Percentiles rank a stretch among this genome's conserved stretches.
These are phyloP conservation scores for Oostethus manadensis DNA, from an alignment of 2,113 vertebrate genomes.

Conservation along the genomic window DNA sequence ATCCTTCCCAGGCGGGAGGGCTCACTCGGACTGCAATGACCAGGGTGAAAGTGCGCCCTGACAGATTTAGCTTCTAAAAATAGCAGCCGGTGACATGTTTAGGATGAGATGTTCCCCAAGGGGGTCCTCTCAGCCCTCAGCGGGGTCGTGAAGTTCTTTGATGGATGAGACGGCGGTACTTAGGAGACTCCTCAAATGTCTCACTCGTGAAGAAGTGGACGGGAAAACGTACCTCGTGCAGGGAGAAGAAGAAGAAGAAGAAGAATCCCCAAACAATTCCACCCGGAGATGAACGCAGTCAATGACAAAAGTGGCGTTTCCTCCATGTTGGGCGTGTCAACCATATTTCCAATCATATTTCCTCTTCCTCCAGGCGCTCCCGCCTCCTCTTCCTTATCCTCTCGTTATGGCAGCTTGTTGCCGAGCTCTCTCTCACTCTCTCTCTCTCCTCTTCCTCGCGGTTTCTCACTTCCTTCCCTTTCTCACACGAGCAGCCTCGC, in stretches of 20 bases:
- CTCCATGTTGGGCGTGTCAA: not conserved
- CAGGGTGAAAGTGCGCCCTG: too few species aligned
- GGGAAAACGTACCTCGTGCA: constrained; percentile 43
- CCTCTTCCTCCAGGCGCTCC: not conserved
- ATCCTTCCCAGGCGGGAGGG: too few species aligned
- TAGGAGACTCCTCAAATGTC: too few species aligned
- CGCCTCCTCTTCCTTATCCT: not conserved
- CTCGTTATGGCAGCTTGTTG: not conserved
- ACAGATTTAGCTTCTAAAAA: too few species aligned
- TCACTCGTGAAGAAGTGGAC: not conserved
- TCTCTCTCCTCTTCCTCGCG: constrained; percentile 1
- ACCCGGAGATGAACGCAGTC: not conserved
- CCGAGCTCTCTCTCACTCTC: not conserved
- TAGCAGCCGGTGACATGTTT: too few species aligned
- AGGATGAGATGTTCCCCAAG: too few species aligned
- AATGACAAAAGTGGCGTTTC: not conserved
- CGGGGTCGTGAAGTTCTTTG: too few species aligned
- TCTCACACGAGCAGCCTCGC: constrained; percentile 22
- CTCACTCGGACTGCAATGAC: too few species aligned
- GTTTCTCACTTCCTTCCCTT: constrained; percentile 27
- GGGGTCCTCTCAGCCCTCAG: too few species aligned
- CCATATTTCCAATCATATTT: not conserved
- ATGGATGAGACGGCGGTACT: too few species aligned
- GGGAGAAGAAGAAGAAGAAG: constrained; percentile 6
- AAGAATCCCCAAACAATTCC: too few species aligned